These are phyloP conservation scores for Enteromius radiatus DNA, from an alignment of 2,797 vertebrate genomes.

Conservation along the genomic window DNA sequence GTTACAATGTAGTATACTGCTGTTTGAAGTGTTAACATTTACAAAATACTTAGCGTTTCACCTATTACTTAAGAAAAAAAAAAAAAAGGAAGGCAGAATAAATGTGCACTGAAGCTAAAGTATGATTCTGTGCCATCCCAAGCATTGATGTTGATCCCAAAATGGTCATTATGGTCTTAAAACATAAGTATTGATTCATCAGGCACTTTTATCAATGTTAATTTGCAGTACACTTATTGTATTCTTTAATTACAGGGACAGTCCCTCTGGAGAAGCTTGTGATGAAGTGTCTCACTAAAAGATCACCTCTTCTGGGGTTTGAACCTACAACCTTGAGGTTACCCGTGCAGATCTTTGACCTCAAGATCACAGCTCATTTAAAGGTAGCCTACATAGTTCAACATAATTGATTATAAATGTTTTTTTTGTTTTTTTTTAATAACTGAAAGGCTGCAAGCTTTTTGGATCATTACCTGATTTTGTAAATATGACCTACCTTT, in stretches of 20 bases:
- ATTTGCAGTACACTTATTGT: not conserved
- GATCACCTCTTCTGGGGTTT: not conserved
- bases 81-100: not conserved
- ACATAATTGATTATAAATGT: not conserved
- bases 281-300: not conserved
- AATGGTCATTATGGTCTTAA: not conserved
- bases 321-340: not conserved
- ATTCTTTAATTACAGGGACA: not conserved
- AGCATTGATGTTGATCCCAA: not conserved
- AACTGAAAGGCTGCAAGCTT: not conserved
- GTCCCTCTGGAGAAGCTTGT: not conserved
- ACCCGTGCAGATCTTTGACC: not conserved
- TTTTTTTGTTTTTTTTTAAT: not conserved
- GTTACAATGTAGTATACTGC: not conserved
- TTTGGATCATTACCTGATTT: conserved; percentile 21
- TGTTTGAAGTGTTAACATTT: not conserved
- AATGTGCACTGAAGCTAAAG: not conserved
- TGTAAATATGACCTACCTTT: conserved; percentile 67
- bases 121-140: not conserved
- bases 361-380: not conserved
- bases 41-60: not conserved
- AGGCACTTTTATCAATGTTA: not conserved
- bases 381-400: not conserved
- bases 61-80: not conserved
- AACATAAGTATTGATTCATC: too few relatives aligned